Base-by-base conservation (phyloP, 2,797 vertebrate species). In the Tarsius wallacei region DNA sequence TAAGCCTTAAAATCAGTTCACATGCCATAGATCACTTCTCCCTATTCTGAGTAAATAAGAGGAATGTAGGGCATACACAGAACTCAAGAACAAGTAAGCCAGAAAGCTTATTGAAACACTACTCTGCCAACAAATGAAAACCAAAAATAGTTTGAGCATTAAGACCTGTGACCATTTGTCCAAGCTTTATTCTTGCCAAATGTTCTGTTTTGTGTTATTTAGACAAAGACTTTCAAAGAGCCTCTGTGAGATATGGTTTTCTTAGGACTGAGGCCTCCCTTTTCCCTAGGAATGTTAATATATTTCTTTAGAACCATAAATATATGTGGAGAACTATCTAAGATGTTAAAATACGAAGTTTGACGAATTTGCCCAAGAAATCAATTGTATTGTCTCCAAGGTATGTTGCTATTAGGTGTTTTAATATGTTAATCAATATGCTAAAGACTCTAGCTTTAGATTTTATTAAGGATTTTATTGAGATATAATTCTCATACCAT, bases 161-260 rank as follows among this genome's bases (percentile, higher is more conserved):
- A 66, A 93, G 14, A 93, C 36, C 63, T 9, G 1, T 53, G 36
- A 81, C 28, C 21, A 17, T 92, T 92, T 80, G n/a, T 61, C 47
- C 19, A 7, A 19, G 12, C 21, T 80, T 84, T 59, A 76, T 94
- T 84, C 71, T 77, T 76, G 13, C 33, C 47, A 95, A 68, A 90
- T 89, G 12, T 63, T 78, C 84, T 87, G 36, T 73, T 95, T 70
- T 59, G 47, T 87, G 49, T 81, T 84, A 90, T 55, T 87, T 87
- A 93, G 47, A 63, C 70, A 91, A 83, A 59, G 59, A 11, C n/a
- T 88, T 80, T 81, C 31, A 71, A 51, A 87, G 24, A 91, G 76
- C 3, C 55, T 64, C 73, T 19, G 11, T 68, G 49, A 78, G 10
- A 53, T 24, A 19, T 0, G 1, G 21, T 82, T 81, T 93, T 70